Base-by-base conservation (phyloP, 1,140 invertebrate genomes). In the Aphidius gifuensis region DNA sequence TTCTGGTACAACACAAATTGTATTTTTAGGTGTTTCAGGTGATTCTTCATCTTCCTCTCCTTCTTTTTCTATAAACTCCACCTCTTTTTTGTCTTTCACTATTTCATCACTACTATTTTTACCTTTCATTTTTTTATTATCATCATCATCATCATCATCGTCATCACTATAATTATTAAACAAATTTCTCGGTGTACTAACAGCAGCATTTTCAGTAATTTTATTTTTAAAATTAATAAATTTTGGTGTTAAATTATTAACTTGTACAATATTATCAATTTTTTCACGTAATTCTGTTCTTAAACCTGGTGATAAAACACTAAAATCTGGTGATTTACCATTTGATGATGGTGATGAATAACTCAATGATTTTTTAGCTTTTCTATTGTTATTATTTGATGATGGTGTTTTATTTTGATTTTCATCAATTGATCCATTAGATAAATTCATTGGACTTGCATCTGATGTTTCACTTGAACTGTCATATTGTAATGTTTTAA, bases 381-480 rank as follows among this genome's bases (percentile, higher is more conserved):
- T 74, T 47, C 69, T 16, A 16, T 16, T 16, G 16, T 16, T 16
- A 16, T 16, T 51, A 56, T 67, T 49, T 66, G 54, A 66, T 0
- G 69, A 74, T 1, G 77, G 77, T 0, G 77, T 78, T 66, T 71
- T 64, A 63, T 79, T 79, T 58, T 78, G 75, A 65, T 79, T 78
- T 50, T 78, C 77, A 39, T 79, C 77, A 0, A 75, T 78, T 0
- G 75, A 77, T 43, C 73, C 73, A 1, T 58, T 57, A 6, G 74
- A 74, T n/a, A 69, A 68, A 11, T 70, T 55, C 23, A 66, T 50
- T 16, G 64, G 45, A 50, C 61, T 68, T 23, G 51, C 66, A 5
- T 68, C 62, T 5, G 57, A 64, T 5, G 75, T 74, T 7, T 72
- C 69, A 9, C 38, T 64, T 0, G 69, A 70, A 58, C 64, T 71